phyloP scores from a whole-genome alignment of 2,797 vertebrate species.

The Helicolenus hilgendorfi region DNA sequence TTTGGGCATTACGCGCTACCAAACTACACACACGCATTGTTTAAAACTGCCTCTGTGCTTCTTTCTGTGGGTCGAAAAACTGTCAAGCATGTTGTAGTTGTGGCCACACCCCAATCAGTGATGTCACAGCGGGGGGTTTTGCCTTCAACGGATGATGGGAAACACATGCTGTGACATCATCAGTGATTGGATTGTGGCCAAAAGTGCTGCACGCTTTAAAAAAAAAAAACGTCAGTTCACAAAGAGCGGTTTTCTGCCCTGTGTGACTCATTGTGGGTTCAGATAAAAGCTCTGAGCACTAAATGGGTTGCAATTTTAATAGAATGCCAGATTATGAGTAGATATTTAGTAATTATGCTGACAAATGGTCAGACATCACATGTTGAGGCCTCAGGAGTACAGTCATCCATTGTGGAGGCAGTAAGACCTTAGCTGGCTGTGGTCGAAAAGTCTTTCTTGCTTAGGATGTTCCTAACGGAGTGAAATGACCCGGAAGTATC shows the following conservation, averaged over 20 bases:
- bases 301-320: slow-evolving; percentile 18
- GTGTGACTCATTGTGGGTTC: neutral
- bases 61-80: neutral
- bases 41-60: neutral
- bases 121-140: slow-evolving; percentile 27
- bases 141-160: neutral
- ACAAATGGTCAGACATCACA: slow-evolving; percentile 25
- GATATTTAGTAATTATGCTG: slow-evolving; percentile 13
- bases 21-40: neutral
- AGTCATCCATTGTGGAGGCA: slow-evolving; percentile 47
- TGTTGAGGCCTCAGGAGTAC: slow-evolving; percentile 16
- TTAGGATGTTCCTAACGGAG: no score
- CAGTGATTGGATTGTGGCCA: slow-evolving; percentile 39
- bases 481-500: no score
- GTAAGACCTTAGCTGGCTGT: neutral
- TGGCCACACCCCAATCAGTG: slow-evolving; percentile 32
- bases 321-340: slow-evolving; percentile 9
- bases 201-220: slow-evolving; percentile 11
- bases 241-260: slow-evolving; percentile 11
- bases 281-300: slow-evolving; percentile 5
- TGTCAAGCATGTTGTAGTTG: neutral
- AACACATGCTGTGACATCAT: slow-evolving; percentile 50
- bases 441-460: no score
- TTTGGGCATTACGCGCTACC: neutral
- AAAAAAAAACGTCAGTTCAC: neutral